Percentiles rank a stretch among this genome's conserved stretches.
These are phyloP conservation scores for Cheirogaleus medius DNA, from an alignment of 2,113 vertebrate genomes.

Conservation along the genomic window DNA sequence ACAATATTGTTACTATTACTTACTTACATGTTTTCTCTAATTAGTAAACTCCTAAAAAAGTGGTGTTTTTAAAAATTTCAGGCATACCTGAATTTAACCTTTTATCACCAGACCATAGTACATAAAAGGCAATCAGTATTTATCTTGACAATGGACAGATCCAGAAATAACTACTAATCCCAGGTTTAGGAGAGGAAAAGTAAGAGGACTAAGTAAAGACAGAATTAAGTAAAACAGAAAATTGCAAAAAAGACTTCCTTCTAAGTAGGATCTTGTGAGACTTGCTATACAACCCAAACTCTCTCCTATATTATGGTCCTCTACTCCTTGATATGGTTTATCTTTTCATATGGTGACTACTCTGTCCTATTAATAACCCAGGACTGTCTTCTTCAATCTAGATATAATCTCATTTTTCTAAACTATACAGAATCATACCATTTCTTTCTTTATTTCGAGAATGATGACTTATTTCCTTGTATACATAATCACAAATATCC, in stretches of 20 bases:
- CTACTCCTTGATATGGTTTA: not conserved
- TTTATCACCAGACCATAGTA: not conserved
- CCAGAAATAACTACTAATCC: constrained; percentile 1
- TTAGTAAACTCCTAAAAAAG: not conserved
- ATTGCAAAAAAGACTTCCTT: constrained; percentile 4
- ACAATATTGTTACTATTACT: not conserved
- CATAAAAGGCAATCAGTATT: constrained; percentile 16
- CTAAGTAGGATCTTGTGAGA: not conserved
- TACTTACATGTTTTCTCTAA: constrained; percentile 3
- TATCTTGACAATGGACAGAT: constrained; percentile 28
- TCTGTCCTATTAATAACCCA: constrained; percentile 38
- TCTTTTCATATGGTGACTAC: not conserved
- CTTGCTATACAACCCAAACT: not conserved
- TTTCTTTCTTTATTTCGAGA: constrained; percentile 15
- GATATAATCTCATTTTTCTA: constrained; percentile 38
- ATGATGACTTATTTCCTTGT: not conserved
- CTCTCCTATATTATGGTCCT: not conserved
- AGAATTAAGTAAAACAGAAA: constrained; percentile 14
- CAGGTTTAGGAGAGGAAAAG: not conserved
- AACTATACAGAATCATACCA: constrained; percentile 22
- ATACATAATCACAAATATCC: constrained; percentile 17
- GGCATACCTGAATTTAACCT: not conserved
- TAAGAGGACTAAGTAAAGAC: not conserved
- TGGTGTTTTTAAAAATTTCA: constrained; percentile 28
- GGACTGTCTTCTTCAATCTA: constrained; percentile 29